These are phyloP conservation scores for Sesia bembeciformis DNA, from an alignment of 2,888 invertebrate species.

Conservation along the genomic window DNA sequence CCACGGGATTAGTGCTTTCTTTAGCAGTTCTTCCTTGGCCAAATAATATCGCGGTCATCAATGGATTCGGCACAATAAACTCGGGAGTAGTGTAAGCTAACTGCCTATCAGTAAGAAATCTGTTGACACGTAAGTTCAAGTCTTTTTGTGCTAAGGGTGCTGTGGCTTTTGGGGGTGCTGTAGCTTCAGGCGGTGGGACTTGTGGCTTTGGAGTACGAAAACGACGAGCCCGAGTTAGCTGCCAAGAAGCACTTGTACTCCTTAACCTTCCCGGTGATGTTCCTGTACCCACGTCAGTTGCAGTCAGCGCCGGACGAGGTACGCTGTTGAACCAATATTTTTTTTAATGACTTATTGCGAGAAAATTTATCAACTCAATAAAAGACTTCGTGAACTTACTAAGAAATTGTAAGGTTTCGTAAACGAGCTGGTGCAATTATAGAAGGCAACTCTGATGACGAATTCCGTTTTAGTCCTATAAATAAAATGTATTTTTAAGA, in stretches of 20 bases:
- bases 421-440: slow-evolving; percentile 59
- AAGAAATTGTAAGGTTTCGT: slow-evolving; percentile 41
- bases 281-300: slow-evolving; percentile 34
- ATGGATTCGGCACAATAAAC: too few species aligned
- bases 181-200: slow-evolving; percentile 39
- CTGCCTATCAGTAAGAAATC: slow-evolving; percentile 29
- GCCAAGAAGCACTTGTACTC: slow-evolving; percentile 50
- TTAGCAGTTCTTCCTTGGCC: too few species aligned
- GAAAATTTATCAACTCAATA: neutral
- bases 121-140: slow-evolving; percentile 42
- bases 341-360: neutral
- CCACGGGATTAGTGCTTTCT: too few species aligned
- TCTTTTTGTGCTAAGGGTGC: slow-evolving; percentile 49
- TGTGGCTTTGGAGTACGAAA: slow-evolving; percentile 44
- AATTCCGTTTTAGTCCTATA: slow-evolving; percentile 54
- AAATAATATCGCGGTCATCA: too few species aligned
- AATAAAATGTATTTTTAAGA: neutral
- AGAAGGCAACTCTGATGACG: slow-evolving; percentile 43
- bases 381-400: slow-evolving; percentile 30
- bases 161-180: slow-evolving; percentile 39
- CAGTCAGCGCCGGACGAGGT: slow-evolving; percentile 41
- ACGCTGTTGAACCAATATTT: slow-evolving; percentile 19
- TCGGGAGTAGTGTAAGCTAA: too few species aligned
- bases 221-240: slow-evolving; percentile 52
- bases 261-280: slow-evolving; percentile 31